phyloP scores from a whole-genome alignment of 2,888 invertebrate genomes.

The Chaitophorus viminalis region DNA sequence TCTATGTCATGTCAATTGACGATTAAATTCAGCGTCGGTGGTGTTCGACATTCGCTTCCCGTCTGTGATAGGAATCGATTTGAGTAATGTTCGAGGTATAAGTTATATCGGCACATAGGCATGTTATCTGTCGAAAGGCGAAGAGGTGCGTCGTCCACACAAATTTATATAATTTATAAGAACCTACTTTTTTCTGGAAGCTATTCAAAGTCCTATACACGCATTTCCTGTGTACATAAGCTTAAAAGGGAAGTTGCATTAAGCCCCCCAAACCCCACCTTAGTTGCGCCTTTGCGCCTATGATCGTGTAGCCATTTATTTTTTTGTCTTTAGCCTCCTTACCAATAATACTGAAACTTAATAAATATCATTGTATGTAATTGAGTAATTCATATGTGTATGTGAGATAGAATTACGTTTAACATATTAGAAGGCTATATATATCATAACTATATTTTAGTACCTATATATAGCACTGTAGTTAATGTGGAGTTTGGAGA shows the following conservation, averaged over 20 bases:
- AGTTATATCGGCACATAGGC: too few species aligned
- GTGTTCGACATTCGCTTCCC: background rate
- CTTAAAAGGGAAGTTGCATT: too few species aligned
- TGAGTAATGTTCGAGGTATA: too few species aligned
- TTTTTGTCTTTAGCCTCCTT: too few species aligned
- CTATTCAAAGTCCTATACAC: background rate
- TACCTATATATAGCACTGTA: background rate
- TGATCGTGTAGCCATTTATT: too few species aligned
- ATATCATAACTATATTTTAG: constrained; percentile 10
- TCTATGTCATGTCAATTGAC: background rate
- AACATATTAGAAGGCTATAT: background rate
- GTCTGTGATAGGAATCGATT: background rate
- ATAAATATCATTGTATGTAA: too few species aligned
- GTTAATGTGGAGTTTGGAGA: background rate
- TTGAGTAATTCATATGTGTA: too few species aligned
- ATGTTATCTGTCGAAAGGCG: background rate
- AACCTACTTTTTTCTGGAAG: constrained; percentile 36
- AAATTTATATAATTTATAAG: background rate
- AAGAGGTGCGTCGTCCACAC: background rate
- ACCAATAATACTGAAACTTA: too few species aligned
- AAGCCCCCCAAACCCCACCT: too few species aligned
- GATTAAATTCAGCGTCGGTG: background rate
- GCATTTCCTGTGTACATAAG: background rate
- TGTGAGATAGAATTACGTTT: constrained; percentile 1
- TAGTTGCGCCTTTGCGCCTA: too few species aligned